These are phyloP conservation scores for Drosophila algonquin DNA, from an alignment of 2,888 invertebrate species.

Conservation along the genomic window DNA sequence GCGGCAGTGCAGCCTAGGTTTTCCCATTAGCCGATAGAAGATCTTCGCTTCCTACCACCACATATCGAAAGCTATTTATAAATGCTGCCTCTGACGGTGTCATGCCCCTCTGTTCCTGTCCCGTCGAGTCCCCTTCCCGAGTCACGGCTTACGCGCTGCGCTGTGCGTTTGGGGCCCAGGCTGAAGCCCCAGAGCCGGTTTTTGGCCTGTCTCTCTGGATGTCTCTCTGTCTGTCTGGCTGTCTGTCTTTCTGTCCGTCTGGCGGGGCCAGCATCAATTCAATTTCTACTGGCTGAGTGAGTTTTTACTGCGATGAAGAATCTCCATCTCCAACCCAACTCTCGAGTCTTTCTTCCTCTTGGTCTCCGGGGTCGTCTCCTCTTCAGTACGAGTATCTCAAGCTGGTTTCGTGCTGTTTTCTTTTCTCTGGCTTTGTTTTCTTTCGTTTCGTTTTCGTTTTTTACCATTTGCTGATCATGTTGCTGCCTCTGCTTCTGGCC, in stretches of 20 bases:
- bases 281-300: constrained; percentile 76
- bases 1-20: constrained; percentile 10
- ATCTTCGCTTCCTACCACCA: constrained; percentile 44
- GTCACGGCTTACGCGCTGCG: constrained; percentile 21
- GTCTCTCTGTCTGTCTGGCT: constrained; percentile 6
- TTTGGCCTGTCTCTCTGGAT: constrained; percentile 16
- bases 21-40: constrained; percentile 48
- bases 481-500: constrained; percentile 32
- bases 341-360: background rate
- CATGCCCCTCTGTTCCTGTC: too few relatives aligned
- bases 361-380: constrained; percentile 35
- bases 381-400: constrained; percentile 46
- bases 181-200: constrained; percentile 42
- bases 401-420: constrained; percentile 64
- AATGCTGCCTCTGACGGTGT: constrained; percentile 33
- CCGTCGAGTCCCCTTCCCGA: background rate
- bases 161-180: constrained; percentile 48
- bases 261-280: constrained; percentile 67
- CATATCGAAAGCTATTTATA: constrained; percentile 73
- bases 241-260: constrained; percentile 15
- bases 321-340: constrained; percentile 47
- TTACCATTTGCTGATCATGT: constrained; percentile 58
- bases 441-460: constrained; percentile 53
- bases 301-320: constrained; percentile 68
- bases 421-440: constrained; percentile 65